phyloP scores from a whole-genome alignment of 2,888 invertebrate genomes.

The Lucinisca nassula region DNA sequence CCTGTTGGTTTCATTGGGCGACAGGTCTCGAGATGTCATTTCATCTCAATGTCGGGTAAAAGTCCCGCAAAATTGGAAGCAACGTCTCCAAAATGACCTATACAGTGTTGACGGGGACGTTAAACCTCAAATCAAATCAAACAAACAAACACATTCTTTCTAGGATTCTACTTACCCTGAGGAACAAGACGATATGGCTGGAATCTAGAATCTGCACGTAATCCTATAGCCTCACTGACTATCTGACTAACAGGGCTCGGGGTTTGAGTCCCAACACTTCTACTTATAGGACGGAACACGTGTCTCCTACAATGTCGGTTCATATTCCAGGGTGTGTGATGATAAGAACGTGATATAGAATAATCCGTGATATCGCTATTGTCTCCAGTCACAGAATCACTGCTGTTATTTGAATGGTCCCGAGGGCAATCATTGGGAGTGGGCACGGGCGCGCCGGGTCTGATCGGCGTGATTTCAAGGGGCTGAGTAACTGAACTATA shows the following conservation, averaged over 20 bases:
- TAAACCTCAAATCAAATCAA: too few relatives aligned
- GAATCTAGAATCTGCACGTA: background rate
- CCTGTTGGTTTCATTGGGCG: too few relatives aligned
- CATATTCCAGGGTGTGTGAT: constrained; percentile 47
- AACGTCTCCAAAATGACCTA: too few relatives aligned
- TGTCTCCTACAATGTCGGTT: constrained; percentile 17
- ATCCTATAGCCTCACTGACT: constrained; percentile 64
- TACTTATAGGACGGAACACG: constrained; percentile 69
- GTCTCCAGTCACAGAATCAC: background rate
- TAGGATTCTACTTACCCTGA: background rate
- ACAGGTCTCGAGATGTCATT: too few relatives aligned
- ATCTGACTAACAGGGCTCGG: constrained; percentile 78
- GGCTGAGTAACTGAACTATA: constrained; percentile 48
- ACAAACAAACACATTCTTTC: too few relatives aligned
- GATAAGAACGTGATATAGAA: constrained; percentile 39
- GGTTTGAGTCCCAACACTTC: constrained; percentile 80
- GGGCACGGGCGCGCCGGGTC: constrained; percentile 56
- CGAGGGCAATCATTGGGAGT: constrained; percentile 34
- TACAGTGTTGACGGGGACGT: too few relatives aligned
- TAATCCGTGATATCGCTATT: background rate
- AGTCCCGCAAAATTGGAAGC: too few relatives aligned
- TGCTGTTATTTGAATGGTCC: background rate
- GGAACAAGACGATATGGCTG: background rate
- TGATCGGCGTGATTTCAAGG: constrained; percentile 31
- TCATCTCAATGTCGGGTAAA: too few relatives aligned